phyloP scores from a whole-genome alignment of 2,797 vertebrate species.

The Microcaecilia unicolor region DNA sequence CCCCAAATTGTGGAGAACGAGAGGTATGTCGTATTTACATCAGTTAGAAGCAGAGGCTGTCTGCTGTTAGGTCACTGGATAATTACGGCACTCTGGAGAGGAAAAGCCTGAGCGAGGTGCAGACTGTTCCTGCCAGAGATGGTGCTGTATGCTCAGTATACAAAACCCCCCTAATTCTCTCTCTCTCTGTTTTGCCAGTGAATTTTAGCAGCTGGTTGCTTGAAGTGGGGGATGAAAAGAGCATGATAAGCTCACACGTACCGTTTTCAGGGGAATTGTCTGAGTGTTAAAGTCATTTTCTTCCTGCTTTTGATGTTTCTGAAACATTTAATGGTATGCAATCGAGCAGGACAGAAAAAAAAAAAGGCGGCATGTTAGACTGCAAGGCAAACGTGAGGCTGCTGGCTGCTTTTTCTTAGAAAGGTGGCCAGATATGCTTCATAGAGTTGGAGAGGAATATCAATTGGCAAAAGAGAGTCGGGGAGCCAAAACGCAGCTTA shows the following conservation, averaged over 20 bases:
- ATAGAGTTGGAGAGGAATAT: no score
- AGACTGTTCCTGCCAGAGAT: background rate
- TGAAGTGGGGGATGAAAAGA: background rate
- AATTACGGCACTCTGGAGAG: background rate
- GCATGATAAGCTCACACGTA: background rate
- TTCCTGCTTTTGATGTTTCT: background rate
- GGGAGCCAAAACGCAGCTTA: no score
- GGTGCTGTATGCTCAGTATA: conserved; percentile 2
- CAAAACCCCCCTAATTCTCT: background rate
- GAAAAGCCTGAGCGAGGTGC: no score
- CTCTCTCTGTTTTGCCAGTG: background rate
- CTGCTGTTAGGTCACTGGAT: conserved; percentile 6
- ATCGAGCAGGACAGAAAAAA: no score
- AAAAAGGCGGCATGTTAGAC: background rate
- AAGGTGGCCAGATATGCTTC: no score
- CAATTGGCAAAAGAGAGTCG: no score
- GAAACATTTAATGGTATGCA: no score
- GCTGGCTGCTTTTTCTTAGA: no score
- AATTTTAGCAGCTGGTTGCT: background rate
- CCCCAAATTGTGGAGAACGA: no score
- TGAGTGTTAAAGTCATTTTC: background rate
- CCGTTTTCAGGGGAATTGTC: background rate
- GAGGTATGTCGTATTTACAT: conserved; percentile 16
- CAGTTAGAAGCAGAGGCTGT: conserved; percentile 11
- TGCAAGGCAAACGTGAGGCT: no score